Conservation (phyloP, 2,888 invertebrate species). For the Scaptomyza reducta region DNA sequence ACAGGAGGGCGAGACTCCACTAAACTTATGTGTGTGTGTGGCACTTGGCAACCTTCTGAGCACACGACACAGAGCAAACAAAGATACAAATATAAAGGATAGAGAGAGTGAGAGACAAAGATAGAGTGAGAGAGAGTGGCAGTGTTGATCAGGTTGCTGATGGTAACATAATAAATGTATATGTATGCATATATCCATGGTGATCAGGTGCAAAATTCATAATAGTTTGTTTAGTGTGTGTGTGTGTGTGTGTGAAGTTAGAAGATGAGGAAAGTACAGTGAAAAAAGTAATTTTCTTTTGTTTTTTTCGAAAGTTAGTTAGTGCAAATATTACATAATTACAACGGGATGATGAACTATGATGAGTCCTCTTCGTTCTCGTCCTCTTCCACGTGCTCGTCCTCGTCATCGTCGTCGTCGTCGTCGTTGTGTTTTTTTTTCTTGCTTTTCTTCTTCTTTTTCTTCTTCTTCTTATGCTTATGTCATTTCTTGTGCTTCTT, state of each 20-base stretch:
- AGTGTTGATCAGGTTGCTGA: constrained; percentile 53
- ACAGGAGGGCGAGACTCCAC: constrained; percentile 42
- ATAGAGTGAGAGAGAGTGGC: not conserved
- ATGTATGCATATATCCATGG: constrained; percentile 43
- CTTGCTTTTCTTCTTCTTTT: not conserved
- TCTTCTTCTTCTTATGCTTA: not conserved
- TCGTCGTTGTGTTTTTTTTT: not conserved
- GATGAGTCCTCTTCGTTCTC: not conserved
- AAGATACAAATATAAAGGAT: not conserved
- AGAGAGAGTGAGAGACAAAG: not conserved
- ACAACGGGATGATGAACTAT: not conserved
- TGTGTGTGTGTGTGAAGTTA: not conserved
- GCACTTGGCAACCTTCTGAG: constrained; percentile 58
- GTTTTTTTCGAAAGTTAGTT: not conserved
- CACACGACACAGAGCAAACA: constrained; percentile 1
- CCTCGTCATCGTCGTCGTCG: not conserved
- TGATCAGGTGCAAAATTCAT: constrained; percentile 32
- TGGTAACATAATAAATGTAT: constrained; percentile 23
- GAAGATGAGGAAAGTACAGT: not conserved
- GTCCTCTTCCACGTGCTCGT: too few species aligned
- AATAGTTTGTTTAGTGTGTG: not conserved
- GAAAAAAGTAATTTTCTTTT: not conserved
- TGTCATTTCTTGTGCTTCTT: constrained; percentile 17
- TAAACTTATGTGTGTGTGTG: not conserved
- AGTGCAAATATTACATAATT: not conserved